Evolutionary conservation across 2,797 vertebrate species (phyloP).

Genomic region (Miopithecus talapoin): DNA sequence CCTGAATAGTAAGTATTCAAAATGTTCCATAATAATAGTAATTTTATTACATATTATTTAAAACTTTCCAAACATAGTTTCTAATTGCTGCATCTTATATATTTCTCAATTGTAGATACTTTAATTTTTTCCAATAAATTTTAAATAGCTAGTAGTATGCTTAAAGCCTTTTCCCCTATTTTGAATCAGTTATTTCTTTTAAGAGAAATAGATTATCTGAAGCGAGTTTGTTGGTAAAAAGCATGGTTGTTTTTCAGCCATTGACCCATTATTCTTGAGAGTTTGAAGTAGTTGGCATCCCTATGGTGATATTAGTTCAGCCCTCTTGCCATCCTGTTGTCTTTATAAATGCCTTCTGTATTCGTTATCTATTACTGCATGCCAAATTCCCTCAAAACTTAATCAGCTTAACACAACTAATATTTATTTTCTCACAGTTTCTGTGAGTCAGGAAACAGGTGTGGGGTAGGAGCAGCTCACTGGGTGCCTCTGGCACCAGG

Average conservation of each 20-base stretch:
- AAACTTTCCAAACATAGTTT: neutral
- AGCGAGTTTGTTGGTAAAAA: neutral
- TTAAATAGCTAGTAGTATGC: neutral
- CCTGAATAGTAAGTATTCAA: neutral
- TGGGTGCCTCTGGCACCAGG: neutral
- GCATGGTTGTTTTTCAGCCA: neutral
- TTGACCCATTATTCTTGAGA: neutral
- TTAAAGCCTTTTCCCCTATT: neutral
- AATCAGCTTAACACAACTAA: neutral
- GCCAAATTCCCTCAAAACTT: neutral
- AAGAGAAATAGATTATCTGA: neutral
- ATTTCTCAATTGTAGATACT: neutral
- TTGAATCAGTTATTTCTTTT: neutral
- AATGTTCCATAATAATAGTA: neutral
- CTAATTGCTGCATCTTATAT: neutral
- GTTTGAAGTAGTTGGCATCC: neutral
- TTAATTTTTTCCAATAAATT: neutral
- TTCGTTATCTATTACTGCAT: neutral
- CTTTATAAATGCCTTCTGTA: neutral
- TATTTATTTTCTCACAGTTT: neutral
- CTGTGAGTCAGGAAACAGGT: neutral
- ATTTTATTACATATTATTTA: constrained; percentile 3
- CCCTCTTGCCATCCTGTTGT: neutral
- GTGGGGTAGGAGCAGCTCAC: neutral
- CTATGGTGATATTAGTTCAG: neutral